Conservation (phyloP, 2,888 invertebrate genomes). For the Amiota communis region DNA sequence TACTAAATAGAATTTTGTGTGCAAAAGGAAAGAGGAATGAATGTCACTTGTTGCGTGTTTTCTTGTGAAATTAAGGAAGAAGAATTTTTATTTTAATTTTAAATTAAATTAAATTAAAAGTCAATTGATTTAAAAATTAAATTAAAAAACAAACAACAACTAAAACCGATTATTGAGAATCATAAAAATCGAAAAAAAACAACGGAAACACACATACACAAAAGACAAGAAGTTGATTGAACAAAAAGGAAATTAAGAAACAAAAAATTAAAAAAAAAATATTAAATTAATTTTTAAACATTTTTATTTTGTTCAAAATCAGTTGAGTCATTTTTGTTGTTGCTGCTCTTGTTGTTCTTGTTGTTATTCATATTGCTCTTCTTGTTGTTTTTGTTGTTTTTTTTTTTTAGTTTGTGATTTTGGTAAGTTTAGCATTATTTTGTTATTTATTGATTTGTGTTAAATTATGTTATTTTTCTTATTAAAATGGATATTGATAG, state of each 20-base stretch:
- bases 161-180: neutral
- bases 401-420: too few species aligned
- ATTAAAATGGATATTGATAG: too few species aligned
- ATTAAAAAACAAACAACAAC: neutral
- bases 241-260: neutral
- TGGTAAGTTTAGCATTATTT: too few species aligned
- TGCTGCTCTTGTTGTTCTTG: too few species aligned
- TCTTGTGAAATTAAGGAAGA: neutral
- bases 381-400: too few species aligned
- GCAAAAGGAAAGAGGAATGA: neutral
- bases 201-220: neutral
- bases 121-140: neutral
- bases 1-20: neutral
- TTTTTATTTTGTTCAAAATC: too few species aligned
- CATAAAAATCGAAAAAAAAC: neutral
- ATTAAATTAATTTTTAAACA: neutral
- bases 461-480: too few species aligned
- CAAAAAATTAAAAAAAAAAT: neutral
- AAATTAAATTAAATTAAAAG: conserved; percentile 3
- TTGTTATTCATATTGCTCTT: too few species aligned
- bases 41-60: conserved; percentile 18
- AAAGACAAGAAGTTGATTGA: too few species aligned
- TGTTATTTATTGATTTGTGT: too few species aligned
- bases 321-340: too few species aligned
- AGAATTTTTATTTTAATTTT: neutral